A percentile compares a stretch with the other conserved stretches of the same genome.
phyloP scores from a whole-genome alignment of 2,888 invertebrate species.

The Melikaiella ostensackeni region DNA sequence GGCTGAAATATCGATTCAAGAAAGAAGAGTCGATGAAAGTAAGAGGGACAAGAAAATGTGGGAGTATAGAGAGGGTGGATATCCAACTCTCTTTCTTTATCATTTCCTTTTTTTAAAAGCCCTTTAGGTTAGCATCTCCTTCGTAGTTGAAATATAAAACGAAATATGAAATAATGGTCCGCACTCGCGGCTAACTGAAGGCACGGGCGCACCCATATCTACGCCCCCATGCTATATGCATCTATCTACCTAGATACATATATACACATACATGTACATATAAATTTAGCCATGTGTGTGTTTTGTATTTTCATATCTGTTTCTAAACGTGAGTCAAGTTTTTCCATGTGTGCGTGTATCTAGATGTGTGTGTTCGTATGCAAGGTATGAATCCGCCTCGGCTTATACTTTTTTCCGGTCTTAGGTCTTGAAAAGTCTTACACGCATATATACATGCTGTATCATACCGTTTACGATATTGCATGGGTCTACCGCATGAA shows the following conservation, averaged over 20 bases:
- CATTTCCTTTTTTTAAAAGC: slow-evolving; percentile 51
- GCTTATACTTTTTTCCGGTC: slow-evolving; percentile 60
- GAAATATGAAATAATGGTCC: slow-evolving; percentile 77
- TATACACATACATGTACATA: slow-evolving; percentile 56
- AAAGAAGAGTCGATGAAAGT: slow-evolving; percentile 31
- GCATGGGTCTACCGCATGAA: background rate
- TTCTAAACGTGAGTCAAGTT: slow-evolving; percentile 42
- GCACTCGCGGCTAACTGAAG: slow-evolving; percentile 74
- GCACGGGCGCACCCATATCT: slow-evolving; percentile 77
- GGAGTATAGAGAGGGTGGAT: slow-evolving; percentile 37
- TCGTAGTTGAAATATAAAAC: slow-evolving; percentile 74
- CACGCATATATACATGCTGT: background rate
- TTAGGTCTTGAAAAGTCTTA: slow-evolving; percentile 38
- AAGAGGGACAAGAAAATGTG: slow-evolving; percentile 36
- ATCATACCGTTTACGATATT: slow-evolving; percentile 1
- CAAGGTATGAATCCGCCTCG: slow-evolving; percentile 65
- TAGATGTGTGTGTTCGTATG: slow-evolving; percentile 12
- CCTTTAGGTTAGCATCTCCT: slow-evolving; percentile 68
- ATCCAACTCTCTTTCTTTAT: slow-evolving; percentile 44
- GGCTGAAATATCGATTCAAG: background rate
- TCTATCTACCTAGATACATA: slow-evolving; percentile 66
- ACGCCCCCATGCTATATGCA: slow-evolving; percentile 74
- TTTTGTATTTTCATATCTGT: slow-evolving; percentile 53
- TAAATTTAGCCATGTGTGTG: slow-evolving; percentile 46
- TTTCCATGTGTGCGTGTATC: background rate